Conservation (phyloP, 2,888 invertebrate species). For the Perithous albicinctus region DNA sequence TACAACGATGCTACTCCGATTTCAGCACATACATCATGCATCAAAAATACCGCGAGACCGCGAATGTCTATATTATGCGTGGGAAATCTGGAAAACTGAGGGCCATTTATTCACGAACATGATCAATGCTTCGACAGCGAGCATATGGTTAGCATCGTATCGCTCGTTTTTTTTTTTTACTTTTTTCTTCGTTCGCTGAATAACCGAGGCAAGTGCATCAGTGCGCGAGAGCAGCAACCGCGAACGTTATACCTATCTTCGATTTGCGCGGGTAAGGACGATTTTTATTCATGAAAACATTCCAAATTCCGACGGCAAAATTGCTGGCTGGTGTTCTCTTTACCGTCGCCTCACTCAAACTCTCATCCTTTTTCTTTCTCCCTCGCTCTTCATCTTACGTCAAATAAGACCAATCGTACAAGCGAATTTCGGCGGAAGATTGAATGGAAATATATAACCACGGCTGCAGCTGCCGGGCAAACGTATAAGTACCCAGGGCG, state of each 20-base stretch:
- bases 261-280: slow-evolving; percentile 16
- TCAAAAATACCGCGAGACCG: slow-evolving; percentile 26
- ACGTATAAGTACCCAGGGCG: slow-evolving; percentile 14
- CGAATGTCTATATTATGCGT: slow-evolving; percentile 26
- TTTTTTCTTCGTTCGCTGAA: slow-evolving; percentile 21
- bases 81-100: slow-evolving; percentile 31
- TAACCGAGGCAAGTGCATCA: slow-evolving; percentile 19
- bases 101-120: slow-evolving; percentile 59
- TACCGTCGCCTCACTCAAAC: slow-evolving; percentile 2
- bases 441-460: slow-evolving; percentile 49
- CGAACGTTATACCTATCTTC: slow-evolving; percentile 28
- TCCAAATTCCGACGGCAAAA: slow-evolving; percentile 79
- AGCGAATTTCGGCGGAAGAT: slow-evolving; percentile 32
- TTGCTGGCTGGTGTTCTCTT: slow-evolving; percentile 62
- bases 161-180: slow-evolving; percentile 18
- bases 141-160: slow-evolving; percentile 55
- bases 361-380: slow-evolving; percentile 21
- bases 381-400: slow-evolving; percentile 11
- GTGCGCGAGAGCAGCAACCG: slow-evolving; percentile 9
- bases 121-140: slow-evolving; percentile 65
- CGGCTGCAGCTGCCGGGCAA: neutral
- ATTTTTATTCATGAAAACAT: slow-evolving; percentile 81
- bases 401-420: slow-evolving; percentile 22
- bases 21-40: slow-evolving; percentile 11
- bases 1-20: neutral